These are phyloP conservation scores for Cosmia pyralina DNA, from an alignment of 2,888 invertebrate genomes.

Conservation along the genomic window DNA sequence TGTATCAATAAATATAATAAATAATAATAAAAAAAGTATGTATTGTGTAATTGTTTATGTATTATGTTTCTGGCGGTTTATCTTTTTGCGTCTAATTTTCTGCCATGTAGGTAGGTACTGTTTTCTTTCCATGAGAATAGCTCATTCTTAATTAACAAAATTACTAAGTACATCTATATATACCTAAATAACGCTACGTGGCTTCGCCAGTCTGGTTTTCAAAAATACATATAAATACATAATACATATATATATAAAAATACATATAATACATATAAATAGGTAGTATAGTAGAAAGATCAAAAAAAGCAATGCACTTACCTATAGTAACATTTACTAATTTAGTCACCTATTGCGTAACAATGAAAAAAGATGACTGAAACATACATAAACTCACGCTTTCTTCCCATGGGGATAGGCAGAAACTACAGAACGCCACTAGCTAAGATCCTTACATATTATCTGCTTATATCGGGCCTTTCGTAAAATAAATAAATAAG, in stretches of 20 bases:
- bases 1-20: too few species aligned
- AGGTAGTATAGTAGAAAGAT: too few species aligned
- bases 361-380: neutral
- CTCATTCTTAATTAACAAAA: neutral
- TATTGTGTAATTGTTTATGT: too few species aligned
- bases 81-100: neutral
- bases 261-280: too few species aligned
- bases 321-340: too few species aligned
- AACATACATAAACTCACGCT: neutral
- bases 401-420: neutral
- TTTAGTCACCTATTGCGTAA: too few species aligned
- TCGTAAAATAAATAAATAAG: neutral
- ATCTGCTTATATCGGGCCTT: neutral
- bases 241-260: too few species aligned
- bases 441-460: neutral
- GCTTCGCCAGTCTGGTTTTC: neutral
- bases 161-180: neutral
- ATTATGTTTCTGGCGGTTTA: slow-evolving; percentile 4
- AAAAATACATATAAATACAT: too few species aligned
- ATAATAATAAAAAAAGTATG: too few species aligned
- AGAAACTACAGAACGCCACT: neutral
- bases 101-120: too few species aligned
- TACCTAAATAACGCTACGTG: too few species aligned
- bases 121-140: neutral
- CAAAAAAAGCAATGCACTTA: too few species aligned